Evolutionary conservation across 2,113 vertebrate genomes (phyloP).

Genomic region (Pteronura brasiliensis): DNA sequence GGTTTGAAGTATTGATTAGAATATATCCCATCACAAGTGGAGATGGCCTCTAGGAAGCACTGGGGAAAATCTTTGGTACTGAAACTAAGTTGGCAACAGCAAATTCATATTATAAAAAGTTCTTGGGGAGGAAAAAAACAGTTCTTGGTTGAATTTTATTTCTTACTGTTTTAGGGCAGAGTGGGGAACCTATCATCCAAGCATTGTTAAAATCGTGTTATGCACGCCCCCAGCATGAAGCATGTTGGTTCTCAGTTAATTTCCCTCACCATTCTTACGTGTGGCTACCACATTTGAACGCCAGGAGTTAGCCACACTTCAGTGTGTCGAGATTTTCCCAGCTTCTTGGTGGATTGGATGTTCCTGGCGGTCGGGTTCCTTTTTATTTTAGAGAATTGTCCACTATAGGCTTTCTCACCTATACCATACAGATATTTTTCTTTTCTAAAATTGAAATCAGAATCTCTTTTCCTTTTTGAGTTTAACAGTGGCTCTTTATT

Average conservation of each 20-base stretch:
- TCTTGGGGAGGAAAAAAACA: background rate
- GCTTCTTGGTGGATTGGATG: background rate
- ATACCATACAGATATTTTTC: background rate
- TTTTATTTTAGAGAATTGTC: constrained; percentile 20
- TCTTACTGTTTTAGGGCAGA: background rate
- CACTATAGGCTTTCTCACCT: background rate
- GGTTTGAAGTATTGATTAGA: background rate
- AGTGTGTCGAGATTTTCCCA: background rate
- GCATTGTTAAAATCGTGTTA: background rate
- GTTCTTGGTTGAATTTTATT: background rate
- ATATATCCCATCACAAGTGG: background rate
- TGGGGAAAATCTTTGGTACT: background rate
- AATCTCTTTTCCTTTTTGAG: background rate
- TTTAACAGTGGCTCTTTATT: background rate
- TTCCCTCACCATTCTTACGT: background rate
- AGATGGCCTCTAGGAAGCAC: background rate
- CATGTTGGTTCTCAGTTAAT: background rate
- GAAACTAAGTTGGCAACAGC: background rate
- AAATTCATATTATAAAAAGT: background rate
- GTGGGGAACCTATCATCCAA: background rate
- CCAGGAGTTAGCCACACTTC: background rate
- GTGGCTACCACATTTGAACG: background rate
- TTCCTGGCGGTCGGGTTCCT: background rate
- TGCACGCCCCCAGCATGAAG: background rate
- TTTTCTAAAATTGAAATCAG: background rate